Percentiles rank a stretch among this genome's conserved stretches.
phyloP scores from a whole-genome alignment of 2,888 invertebrate genomes.

The Drosophila macrospina region DNA sequence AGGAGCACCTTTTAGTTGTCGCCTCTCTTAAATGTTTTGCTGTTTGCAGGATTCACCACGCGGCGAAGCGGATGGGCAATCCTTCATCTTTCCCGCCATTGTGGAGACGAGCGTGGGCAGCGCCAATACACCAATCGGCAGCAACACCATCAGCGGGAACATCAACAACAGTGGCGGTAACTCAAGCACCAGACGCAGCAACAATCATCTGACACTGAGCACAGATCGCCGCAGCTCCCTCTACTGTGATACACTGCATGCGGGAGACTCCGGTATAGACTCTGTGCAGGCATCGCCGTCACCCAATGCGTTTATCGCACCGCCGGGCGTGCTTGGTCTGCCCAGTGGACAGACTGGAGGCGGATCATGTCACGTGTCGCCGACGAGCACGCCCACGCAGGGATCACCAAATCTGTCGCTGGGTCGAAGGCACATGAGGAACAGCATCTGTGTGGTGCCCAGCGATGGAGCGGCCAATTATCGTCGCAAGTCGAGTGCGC shows the following conservation, averaged over 20 bases:
- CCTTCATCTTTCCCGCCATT: slow-evolving; percentile 88
- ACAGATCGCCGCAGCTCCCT: slow-evolving; percentile 83
- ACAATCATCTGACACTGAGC: slow-evolving; percentile 65
- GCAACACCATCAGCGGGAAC: slow-evolving; percentile 57
- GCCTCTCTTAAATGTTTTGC: slow-evolving; percentile 36
- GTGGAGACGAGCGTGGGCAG: slow-evolving; percentile 83
- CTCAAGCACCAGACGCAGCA: slow-evolving; percentile 54
- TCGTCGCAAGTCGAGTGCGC: slow-evolving; percentile 87
- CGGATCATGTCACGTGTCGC: slow-evolving; percentile 84
- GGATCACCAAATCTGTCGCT: slow-evolving; percentile 85
- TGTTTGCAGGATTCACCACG: slow-evolving; percentile 88
- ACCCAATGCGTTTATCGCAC: slow-evolving; percentile 85
- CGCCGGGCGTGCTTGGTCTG: slow-evolving; percentile 77
- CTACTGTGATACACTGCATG: slow-evolving; percentile 86
- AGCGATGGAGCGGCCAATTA: slow-evolving; percentile 61
- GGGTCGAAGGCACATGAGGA: slow-evolving; percentile 73
- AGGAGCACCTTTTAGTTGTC: slow-evolving; percentile 14
- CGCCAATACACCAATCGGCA: slow-evolving; percentile 54
- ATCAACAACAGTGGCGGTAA: slow-evolving; percentile 48
- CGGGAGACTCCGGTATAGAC: slow-evolving; percentile 90
- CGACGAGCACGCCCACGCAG: slow-evolving; percentile 84
- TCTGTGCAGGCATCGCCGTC: slow-evolving; percentile 89
- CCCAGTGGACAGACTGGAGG: slow-evolving; percentile 68
- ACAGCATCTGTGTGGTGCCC: slow-evolving; percentile 75
- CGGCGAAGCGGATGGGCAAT: slow-evolving; percentile 89